Evolutionary conservation across 2,113 vertebrate genomes (phyloP).

Genomic region (Paralichthys olivaceus): DNA sequence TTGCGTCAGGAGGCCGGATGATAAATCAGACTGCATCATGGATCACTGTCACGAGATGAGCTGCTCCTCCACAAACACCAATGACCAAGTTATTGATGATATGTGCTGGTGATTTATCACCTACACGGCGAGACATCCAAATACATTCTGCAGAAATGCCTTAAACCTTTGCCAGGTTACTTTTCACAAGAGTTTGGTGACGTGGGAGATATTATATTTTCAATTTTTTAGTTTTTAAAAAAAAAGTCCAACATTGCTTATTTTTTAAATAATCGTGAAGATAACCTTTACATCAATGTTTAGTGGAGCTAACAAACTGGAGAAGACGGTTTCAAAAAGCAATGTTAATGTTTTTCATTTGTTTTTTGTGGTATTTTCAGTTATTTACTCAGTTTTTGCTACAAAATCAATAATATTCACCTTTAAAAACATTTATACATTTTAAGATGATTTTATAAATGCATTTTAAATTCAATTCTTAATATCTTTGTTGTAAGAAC

Average conservation of each 20-base stretch:
- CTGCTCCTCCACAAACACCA: background rate
- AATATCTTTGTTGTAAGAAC: too few species aligned
- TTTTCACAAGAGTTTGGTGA: background rate
- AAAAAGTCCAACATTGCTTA: background rate
- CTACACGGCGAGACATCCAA: background rate
- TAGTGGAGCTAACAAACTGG: background rate
- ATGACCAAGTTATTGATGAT: background rate
- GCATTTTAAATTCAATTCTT: background rate
- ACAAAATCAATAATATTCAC: background rate
- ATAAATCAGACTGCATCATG: constrained; percentile 50
- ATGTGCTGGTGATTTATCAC: background rate
- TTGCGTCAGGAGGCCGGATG: constrained; percentile 18
- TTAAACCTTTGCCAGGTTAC: background rate
- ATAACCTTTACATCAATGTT: background rate
- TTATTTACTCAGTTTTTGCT: background rate
- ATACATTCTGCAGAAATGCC: background rate
- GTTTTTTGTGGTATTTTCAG: background rate
- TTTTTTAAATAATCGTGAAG: background rate
- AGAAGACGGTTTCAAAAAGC: background rate
- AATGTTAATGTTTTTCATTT: background rate
- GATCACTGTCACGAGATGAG: constrained; percentile 47
- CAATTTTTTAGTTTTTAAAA: background rate
- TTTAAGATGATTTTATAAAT: background rate
- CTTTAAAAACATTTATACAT: background rate
- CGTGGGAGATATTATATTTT: background rate